Evolutionary conservation across 2,113 vertebrate genomes (phyloP).

Genomic region (Stercorarius parasiticus): DNA sequence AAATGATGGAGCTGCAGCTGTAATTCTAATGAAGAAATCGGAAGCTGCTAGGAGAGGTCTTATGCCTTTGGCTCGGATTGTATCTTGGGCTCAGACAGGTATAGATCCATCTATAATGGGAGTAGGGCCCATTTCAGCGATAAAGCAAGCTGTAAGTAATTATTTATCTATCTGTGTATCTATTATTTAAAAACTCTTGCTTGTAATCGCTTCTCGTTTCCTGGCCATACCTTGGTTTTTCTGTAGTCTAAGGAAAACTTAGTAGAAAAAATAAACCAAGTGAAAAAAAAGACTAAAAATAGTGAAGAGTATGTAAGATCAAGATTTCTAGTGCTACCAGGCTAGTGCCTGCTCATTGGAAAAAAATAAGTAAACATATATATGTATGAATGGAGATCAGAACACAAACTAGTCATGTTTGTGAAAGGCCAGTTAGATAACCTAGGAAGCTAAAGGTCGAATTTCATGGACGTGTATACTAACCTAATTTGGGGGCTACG

Average conservation of each 20-base stretch:
- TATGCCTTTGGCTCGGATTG: constrained; percentile 83
- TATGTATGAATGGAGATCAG: not conserved
- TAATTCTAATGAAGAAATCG: constrained; percentile 89
- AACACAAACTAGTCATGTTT: not conserved
- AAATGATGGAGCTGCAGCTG: constrained; percentile 93
- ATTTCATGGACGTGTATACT: not conserved
- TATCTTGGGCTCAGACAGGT: constrained; percentile 90
- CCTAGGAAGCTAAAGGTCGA: not conserved
- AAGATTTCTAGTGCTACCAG: not conserved
- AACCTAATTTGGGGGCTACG: not conserved
- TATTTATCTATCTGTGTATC: not conserved
- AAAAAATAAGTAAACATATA: not conserved
- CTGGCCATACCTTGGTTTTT: not conserved
- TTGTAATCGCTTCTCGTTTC: not conserved
- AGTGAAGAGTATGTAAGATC: not conserved
- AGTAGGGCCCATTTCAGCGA: constrained; percentile 88
- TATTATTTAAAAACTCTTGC: not conserved
- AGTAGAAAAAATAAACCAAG: not conserved
- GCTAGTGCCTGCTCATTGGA: not conserved
- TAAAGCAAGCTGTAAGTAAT: constrained; percentile 90
- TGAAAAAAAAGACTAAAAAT: not conserved
- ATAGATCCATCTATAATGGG: constrained; percentile 95
- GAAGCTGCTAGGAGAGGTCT: constrained; percentile 85
- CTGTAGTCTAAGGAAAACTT: not conserved
- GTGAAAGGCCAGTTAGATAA: not conserved